Evolutionary conservation across 53 echinoderm and acorn worm species (phyloP).

Genomic region (Holothuria scabra): DNA sequence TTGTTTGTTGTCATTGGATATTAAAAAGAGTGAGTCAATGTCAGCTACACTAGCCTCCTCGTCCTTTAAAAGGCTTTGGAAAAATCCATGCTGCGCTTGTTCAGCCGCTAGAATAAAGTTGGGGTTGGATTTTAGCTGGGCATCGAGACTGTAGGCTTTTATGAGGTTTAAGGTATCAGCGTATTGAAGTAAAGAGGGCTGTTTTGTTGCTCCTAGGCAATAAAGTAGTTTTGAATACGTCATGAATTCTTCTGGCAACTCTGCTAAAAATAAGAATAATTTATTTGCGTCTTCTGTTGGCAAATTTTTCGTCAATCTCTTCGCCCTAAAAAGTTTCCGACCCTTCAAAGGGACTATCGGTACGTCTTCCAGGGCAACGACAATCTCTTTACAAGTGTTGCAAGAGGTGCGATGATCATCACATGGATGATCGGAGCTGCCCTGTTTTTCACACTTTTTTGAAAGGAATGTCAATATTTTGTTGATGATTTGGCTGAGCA

Average conservation of each 20-base stretch:
- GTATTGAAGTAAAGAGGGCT: not conserved
- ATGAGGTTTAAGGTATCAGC: not conserved
- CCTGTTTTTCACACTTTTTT: not conserved
- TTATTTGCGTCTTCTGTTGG: not conserved
- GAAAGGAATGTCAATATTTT: not conserved
- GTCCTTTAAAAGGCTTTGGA: not conserved
- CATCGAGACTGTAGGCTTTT: not conserved
- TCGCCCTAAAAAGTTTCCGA: not conserved
- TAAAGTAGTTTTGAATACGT: not conserved
- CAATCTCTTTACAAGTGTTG: not conserved
- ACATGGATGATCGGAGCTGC: not conserved
- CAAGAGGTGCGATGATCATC: not conserved
- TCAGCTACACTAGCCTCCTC: not conserved
- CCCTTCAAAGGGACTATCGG: not conserved
- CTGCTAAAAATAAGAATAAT: conserved; percentile 7
- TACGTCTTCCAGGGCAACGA: not conserved
- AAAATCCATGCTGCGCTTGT: not conserved
- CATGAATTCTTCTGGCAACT: not conserved
- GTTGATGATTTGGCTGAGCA: not conserved
- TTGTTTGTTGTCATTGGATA: not conserved
- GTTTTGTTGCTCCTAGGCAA: not conserved
- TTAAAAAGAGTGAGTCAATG: not conserved
- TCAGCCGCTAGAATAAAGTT: not conserved
- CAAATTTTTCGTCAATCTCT: not conserved
- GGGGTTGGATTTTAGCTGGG: not conserved